A percentile compares a stretch with the other conserved stretches of the same genome.
These are phyloP conservation scores for Danio aesculapii DNA, from an alignment of 2,797 vertebrate genomes.

Conservation along the genomic window DNA sequence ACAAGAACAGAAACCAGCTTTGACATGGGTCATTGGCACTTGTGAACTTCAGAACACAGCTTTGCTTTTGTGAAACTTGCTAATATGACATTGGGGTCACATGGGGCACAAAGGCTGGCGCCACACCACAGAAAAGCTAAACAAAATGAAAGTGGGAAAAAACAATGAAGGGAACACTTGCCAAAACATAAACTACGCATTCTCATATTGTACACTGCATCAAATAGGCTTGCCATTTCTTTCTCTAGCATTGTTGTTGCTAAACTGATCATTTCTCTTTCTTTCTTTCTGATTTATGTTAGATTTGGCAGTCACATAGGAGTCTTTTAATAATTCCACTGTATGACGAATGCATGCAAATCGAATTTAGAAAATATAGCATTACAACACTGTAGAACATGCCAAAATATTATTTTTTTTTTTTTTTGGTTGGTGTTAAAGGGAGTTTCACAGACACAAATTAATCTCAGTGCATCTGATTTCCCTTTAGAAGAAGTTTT, in stretches of 20 bases:
- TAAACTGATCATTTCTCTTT: background rate
- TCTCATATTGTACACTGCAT: background rate
- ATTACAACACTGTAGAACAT: background rate
- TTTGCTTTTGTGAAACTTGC: background rate
- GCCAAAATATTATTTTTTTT: background rate
- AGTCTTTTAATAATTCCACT: background rate
- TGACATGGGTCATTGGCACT: background rate
- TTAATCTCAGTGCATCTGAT: slow-evolving; percentile 13
- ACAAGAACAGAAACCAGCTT: slow-evolving; percentile 34
- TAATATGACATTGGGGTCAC: slow-evolving; percentile 12
- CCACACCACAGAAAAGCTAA: background rate
- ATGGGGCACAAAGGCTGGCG: background rate
- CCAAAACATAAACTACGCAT: slow-evolving; percentile 11
- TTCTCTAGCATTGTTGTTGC: background rate
- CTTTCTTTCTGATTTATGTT: background rate
- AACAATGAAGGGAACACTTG: background rate
- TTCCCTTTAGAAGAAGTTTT: slow-evolving; percentile 7
- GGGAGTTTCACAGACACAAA: slow-evolving; percentile 6
- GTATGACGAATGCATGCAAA: background rate
- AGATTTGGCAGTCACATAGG: background rate
- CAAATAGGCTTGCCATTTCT: slow-evolving; percentile 26
- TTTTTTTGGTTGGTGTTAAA: background rate
- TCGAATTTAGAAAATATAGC: background rate
- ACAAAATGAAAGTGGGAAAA: background rate
- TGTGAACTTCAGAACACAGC: background rate